phyloP scores from a whole-genome alignment of 2,113 vertebrate genomes.

The Scytalopus superciliaris region DNA sequence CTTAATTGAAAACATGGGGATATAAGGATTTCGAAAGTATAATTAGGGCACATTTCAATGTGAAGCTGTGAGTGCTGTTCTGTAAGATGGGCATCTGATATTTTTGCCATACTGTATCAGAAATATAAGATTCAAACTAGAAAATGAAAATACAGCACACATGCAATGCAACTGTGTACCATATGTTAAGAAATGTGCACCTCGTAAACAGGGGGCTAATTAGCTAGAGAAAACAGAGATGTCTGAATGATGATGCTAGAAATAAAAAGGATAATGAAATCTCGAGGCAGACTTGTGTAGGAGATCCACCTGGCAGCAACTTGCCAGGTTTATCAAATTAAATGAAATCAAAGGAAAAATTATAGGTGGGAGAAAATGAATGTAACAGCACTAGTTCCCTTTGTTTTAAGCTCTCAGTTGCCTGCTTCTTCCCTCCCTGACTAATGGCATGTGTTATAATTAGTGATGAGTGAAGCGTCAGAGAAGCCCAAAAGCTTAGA shows the following conservation, averaged over 20 bases:
- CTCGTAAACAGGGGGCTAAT: constrained; percentile 36
- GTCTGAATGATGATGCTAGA: constrained; percentile 40
- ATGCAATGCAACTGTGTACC: not conserved
- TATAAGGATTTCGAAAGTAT: constrained; percentile 23
- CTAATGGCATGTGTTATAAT: not conserved
- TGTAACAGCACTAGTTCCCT: not conserved
- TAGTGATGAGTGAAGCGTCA: not conserved
- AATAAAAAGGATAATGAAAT: constrained; percentile 63
- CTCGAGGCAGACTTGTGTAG: constrained; percentile 7
- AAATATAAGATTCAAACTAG: not conserved
- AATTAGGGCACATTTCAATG: constrained; percentile 36
- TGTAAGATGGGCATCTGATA: not conserved
- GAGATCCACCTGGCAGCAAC: constrained; percentile 50
- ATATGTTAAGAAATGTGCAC: constrained; percentile 49
- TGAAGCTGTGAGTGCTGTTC: constrained; percentile 19
- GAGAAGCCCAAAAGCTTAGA: not conserved
- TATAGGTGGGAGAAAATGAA: not conserved
- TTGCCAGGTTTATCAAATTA: constrained; percentile 60
- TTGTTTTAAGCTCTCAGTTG: constrained; percentile 1
- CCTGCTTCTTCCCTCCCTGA: not conserved
- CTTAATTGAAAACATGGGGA: constrained; percentile 71
- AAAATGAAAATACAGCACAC: constrained; percentile 25
- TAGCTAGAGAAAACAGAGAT: constrained; percentile 58
- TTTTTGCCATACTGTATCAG: constrained; percentile 17
- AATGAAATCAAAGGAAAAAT: constrained; percentile 49